A percentile compares a stretch with the other conserved stretches of the same genome.
Evolutionary conservation across 2,888 invertebrate genomes (phyloP).

Genomic region (Chloromyia formosa): DNA sequence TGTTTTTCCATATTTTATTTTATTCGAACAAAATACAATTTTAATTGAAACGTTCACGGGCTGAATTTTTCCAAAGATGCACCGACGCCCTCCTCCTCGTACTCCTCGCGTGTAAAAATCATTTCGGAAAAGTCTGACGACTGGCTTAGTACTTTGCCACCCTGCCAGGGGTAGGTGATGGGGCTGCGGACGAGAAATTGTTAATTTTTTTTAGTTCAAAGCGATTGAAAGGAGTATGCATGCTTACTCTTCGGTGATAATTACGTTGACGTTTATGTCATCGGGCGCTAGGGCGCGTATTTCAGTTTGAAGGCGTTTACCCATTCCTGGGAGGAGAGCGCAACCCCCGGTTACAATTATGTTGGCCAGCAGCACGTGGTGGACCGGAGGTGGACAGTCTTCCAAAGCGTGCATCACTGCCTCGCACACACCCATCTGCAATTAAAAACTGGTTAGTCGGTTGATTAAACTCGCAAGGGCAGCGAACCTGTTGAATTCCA

Average conservation of each 20-base stretch:
- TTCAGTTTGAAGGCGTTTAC: slow-evolving; percentile 79
- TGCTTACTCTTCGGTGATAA: slow-evolving; percentile 72
- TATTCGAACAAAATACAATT: slow-evolving; percentile 12
- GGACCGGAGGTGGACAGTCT: slow-evolving; percentile 76
- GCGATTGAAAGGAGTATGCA: slow-evolving; percentile 49
- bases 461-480: slow-evolving; percentile 10
- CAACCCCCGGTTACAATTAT: slow-evolving; percentile 87
- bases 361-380: slow-evolving; percentile 80
- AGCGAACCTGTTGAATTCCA: slow-evolving; percentile 73
- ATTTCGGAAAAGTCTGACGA: slow-evolving; percentile 77
- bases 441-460: slow-evolving; percentile 2
- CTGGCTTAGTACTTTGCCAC: slow-evolving; percentile 79
- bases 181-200: slow-evolving; percentile 69
- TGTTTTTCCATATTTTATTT: slow-evolving; percentile 31
- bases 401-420: slow-evolving; percentile 82
- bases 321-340: slow-evolving; percentile 83
- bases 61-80: slow-evolving; percentile 45
- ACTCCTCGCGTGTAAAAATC: slow-evolving; percentile 83
- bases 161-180: slow-evolving; percentile 86
- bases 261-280: slow-evolving; percentile 79
- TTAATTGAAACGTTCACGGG: slow-evolving; percentile 33
- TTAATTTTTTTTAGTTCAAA: slow-evolving; percentile 56
- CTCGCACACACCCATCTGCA: slow-evolving; percentile 89
- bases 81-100: slow-evolving; percentile 84
- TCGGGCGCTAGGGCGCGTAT: slow-evolving; percentile 81